Conservation (phyloP, 2,113 vertebrate genomes). For the Pollachius pollachius region DNA sequence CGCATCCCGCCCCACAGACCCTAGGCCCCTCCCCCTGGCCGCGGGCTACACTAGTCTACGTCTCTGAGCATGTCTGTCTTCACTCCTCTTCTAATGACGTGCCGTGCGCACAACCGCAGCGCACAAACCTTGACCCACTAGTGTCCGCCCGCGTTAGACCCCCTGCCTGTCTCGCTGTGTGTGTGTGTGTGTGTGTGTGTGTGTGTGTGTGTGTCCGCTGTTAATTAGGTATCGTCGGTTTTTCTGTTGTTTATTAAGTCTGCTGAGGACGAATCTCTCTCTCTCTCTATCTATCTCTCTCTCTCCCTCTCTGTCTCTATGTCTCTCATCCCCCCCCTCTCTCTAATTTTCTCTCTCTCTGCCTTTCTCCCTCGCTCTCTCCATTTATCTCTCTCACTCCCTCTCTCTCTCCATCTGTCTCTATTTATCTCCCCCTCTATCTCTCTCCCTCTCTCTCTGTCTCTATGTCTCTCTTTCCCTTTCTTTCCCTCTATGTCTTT, state of each 20-base stretch:
- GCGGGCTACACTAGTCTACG: slow-evolving; percentile 22
- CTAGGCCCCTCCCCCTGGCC: slow-evolving; percentile 25
- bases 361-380: not conserved
- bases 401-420: slow-evolving; percentile 4
- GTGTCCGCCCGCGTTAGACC: slow-evolving; percentile 43
- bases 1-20: no score
- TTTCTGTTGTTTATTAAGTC: not conserved
- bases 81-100: slow-evolving; percentile 36
- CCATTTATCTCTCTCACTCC: slow-evolving; percentile 49
- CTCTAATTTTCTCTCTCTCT: no score
- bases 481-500: slow-evolving; percentile 28
- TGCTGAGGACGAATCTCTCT: not conserved
- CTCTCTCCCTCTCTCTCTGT: not conserved
- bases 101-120: slow-evolving; percentile 26
- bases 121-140: slow-evolving; percentile 60
- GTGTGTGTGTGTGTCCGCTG: not conserved
- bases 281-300: slow-evolving; percentile 5
- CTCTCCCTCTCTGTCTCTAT: no score
- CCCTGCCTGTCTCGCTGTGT: not conserved
- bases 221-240: not conserved
- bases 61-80: not conserved
- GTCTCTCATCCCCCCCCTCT: no score
- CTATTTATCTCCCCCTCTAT: no score
- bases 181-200: not conserved
- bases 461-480: slow-evolving; percentile 13